Conservation (phyloP, 2,888 invertebrate genomes). For the Caenorhabditis zanzibari region DNA sequence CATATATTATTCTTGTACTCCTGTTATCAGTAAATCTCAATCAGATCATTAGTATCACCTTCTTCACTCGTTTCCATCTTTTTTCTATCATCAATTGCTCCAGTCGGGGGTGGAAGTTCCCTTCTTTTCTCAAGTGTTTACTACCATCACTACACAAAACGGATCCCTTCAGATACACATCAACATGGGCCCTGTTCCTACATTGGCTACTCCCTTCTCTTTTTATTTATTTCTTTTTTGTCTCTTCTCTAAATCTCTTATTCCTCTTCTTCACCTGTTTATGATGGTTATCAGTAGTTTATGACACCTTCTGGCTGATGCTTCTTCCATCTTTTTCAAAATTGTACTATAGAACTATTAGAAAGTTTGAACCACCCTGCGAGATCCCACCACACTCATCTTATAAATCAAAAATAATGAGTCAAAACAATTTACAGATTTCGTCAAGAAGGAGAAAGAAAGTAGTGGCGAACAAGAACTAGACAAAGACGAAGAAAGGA, state of each 20-base stretch:
- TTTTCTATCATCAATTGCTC: constrained; percentile 52
- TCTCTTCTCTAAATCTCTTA: constrained; percentile 24
- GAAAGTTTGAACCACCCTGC: not conserved
- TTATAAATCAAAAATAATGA: constrained; percentile 44
- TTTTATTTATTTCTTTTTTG: constrained; percentile 22
- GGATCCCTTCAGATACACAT: constrained; percentile 35
- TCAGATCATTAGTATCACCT: constrained; percentile 36
- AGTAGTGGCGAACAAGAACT: constrained; percentile 12
- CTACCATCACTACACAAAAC: constrained; percentile 35
- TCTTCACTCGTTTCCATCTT: not conserved
- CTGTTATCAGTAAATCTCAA: constrained; percentile 24
- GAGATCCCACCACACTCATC: not conserved
- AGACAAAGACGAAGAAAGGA: constrained; percentile 24
- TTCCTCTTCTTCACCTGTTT: constrained; percentile 1
- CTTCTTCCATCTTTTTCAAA: not conserved
- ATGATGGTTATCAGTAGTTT: constrained; percentile 54
- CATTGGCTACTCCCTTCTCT: constrained; percentile 7
- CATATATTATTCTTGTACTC: not conserved
- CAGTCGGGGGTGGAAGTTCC: constrained; percentile 47
- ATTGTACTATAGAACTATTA: constrained; percentile 39
- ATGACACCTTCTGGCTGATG: constrained; percentile 27
- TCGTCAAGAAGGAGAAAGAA: constrained; percentile 32
- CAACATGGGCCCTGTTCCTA: constrained; percentile 40
- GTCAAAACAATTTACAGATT: constrained; percentile 43
- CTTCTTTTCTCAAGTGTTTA: constrained; percentile 42